Percentiles rank a stretch among this genome's conserved stretches.
phyloP scores from a whole-genome alignment of 2,888 invertebrate genomes.

The Nudaria mundana region DNA sequence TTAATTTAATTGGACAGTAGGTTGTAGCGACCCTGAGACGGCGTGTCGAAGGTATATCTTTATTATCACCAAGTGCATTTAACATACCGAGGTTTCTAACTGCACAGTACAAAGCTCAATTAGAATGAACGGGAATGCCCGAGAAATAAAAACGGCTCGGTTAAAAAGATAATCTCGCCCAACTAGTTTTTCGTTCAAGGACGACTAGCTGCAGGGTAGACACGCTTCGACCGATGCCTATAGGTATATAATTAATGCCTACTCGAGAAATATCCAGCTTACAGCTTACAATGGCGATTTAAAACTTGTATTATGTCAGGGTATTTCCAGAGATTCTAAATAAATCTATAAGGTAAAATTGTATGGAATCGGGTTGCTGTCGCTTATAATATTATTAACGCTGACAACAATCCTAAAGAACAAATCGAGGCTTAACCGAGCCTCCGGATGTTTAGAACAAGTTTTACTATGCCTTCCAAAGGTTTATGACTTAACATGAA shows the following conservation, averaged over 20 bases:
- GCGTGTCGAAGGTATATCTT: slow-evolving; percentile 15
- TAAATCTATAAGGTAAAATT: too few relatives aligned
- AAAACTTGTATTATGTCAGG: too few relatives aligned
- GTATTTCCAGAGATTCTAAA: too few relatives aligned
- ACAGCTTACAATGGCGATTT: too few relatives aligned
- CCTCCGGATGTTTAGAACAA: neutral
- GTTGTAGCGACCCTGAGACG: slow-evolving; percentile 17
- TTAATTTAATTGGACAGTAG: slow-evolving; percentile 17
- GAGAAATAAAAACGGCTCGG: slow-evolving; percentile 52
- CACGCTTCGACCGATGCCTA: neutral
- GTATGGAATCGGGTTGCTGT: too few relatives aligned
- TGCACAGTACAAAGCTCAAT: slow-evolving; percentile 38
- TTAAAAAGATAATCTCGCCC: slow-evolving; percentile 47
- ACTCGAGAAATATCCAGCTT: too few relatives aligned
- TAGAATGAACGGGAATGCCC: slow-evolving; percentile 37
- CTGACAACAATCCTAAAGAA: neutral
- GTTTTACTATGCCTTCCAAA: neutral
- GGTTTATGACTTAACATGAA: neutral
- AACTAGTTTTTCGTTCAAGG: slow-evolving; percentile 57
- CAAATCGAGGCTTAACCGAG: neutral
- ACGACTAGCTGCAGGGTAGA: slow-evolving; percentile 19
- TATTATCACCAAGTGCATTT: slow-evolving; percentile 23
- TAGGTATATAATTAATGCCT: too few relatives aligned
- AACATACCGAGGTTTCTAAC: slow-evolving; percentile 19
- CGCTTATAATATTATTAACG: too few relatives aligned